Conservation (phyloP, 2,113 vertebrate genomes). For the Ciconia boyciana region DNA sequence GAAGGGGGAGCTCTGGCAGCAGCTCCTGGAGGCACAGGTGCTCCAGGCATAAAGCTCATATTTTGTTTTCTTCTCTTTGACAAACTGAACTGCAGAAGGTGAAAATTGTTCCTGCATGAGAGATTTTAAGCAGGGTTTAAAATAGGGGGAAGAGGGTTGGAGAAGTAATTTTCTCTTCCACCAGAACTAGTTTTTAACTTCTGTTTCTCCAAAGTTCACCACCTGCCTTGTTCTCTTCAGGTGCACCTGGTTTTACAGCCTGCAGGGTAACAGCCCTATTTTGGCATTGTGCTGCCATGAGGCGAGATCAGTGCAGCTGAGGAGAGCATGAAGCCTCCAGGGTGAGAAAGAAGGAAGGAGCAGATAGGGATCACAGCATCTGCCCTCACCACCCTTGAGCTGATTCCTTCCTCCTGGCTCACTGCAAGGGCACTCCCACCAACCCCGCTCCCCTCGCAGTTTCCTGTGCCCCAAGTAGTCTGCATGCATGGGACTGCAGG, state of each 20-base stretch:
- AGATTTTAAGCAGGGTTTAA: neutral
- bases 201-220: neutral
- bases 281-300: neutral
- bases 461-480: neutral
- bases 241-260: neutral
- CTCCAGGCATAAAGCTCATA: neutral
- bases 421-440: neutral
- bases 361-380: neutral
- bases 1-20: neutral
- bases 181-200: neutral
- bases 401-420: neutral
- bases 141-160: neutral
- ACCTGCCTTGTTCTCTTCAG: neutral
- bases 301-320: neutral
- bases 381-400: neutral
- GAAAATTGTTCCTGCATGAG: neutral
- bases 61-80: neutral
- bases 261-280: neutral
- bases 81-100: neutral
- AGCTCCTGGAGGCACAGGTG: neutral
- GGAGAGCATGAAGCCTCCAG: neutral
- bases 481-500: rapidly evolving
- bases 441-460: rapidly evolving
- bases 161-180: neutral
- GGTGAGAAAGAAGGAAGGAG: neutral